Percentiles rank a stretch among this genome's conserved stretches.
These are phyloP conservation scores for Hirundo rustica DNA, from an alignment of 2,797 vertebrate species.

Conservation along the genomic window DNA sequence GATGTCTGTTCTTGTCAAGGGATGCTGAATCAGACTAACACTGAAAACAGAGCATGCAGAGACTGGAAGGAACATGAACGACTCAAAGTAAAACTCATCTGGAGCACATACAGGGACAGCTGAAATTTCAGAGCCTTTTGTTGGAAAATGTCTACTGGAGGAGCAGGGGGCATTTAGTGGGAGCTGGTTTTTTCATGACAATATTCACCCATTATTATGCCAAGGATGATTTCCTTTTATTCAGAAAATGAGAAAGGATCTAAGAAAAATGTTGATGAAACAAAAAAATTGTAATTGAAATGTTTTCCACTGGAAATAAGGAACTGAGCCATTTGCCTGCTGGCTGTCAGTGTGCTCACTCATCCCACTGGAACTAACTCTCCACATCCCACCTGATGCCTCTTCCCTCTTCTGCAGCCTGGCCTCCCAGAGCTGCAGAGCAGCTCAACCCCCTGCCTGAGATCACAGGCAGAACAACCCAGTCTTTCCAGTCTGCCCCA, in stretches of 20 bases:
- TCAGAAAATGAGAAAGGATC: slow-evolving; percentile 40
- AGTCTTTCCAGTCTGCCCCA: slow-evolving; percentile 29
- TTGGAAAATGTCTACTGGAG: slow-evolving; percentile 36
- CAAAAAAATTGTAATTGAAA: neutral
- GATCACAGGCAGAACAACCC: slow-evolving; percentile 6
- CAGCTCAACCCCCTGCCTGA: neutral
- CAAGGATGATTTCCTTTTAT: slow-evolving; percentile 35
- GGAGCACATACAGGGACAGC: neutral
- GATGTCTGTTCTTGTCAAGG: neutral
- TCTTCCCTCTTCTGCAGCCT: neutral
- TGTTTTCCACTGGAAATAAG: slow-evolving; percentile 56
- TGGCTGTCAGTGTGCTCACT: neutral
- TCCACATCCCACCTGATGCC: slow-evolving; percentile 33
- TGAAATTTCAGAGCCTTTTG: slow-evolving; percentile 52
- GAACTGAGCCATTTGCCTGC: slow-evolving; percentile 45
- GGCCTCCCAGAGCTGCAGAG: neutral
- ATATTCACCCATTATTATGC: slow-evolving; percentile 19
- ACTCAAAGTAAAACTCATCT: slow-evolving; percentile 29
- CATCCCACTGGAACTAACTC: neutral
- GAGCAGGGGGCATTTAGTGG: neutral
- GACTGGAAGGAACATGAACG: neutral
- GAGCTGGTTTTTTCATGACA: neutral
- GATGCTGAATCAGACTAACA: neutral
- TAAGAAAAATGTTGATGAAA: slow-evolving; percentile 38
- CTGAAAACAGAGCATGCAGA: neutral